Conservation (phyloP, 2,113 vertebrate species). For the Salvelinus namaycush region DNA sequence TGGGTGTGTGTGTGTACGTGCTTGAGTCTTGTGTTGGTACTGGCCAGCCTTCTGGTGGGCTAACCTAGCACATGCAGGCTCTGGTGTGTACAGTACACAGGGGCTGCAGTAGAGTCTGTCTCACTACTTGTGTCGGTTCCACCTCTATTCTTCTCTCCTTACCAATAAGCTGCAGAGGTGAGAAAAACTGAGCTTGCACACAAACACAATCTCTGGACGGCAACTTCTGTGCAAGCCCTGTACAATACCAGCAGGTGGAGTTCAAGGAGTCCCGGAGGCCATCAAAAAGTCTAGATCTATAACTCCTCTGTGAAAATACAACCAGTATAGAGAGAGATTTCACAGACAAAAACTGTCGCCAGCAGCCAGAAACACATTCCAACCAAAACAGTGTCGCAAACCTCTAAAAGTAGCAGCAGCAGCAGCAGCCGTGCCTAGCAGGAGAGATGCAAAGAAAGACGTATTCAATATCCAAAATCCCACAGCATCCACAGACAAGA, state of each 20-base stretch:
- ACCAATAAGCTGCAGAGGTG: background rate
- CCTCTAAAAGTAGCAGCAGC: background rate
- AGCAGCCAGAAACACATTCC: no score
- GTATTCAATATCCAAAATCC: background rate
- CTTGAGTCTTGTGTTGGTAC: background rate
- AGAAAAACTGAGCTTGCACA: slow-evolving; percentile 25
- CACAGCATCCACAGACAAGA: background rate
- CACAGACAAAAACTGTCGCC: background rate
- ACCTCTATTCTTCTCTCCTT: background rate
- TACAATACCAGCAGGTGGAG: background rate
- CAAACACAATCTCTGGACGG: slow-evolving; percentile 2
- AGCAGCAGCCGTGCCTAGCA: background rate
- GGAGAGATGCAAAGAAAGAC: background rate
- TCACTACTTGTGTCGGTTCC: background rate
- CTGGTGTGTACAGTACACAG: slow-evolving; percentile 15
- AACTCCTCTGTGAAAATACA: slow-evolving; percentile 12
- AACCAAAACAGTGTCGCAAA: no score
- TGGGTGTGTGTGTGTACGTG: background rate
- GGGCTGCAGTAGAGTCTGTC: slow-evolving; percentile 40
- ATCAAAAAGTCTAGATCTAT: slow-evolving; percentile 1
- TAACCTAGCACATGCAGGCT: slow-evolving; percentile 1
- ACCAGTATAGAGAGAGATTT: background rate
- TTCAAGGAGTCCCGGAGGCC: background rate
- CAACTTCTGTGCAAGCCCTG: background rate
- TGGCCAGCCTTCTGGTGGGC: background rate